Evolutionary conservation across 1,140 invertebrate species (phyloP).

Genomic region (Drosophila sp.): DNA sequence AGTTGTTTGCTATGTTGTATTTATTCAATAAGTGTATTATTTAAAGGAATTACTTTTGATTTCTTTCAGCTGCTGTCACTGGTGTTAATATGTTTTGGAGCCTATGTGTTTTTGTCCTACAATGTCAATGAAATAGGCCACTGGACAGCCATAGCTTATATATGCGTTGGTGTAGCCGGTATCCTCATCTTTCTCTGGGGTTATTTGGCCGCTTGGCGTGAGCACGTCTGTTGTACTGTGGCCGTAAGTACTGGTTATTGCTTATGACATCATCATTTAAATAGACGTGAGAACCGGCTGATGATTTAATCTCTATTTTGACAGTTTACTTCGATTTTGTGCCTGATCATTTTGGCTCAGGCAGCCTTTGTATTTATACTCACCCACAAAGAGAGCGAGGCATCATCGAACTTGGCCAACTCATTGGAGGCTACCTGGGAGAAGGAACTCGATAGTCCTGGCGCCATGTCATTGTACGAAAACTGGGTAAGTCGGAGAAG

Average conservation of each 20-base stretch:
- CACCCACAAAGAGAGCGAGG: constrained; percentile 2
- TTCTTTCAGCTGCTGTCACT: constrained; percentile 65
- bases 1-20: not conserved
- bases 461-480: constrained; percentile 78
- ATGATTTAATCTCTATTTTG: not conserved
- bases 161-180: constrained; percentile 53
- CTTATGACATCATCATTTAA: not conserved
- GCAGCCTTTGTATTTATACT: constrained; percentile 48
- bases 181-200: constrained; percentile 69
- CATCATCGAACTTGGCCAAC: constrained; percentile 65
- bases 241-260: constrained; percentile 56
- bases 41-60: constrained; percentile 5
- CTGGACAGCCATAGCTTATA: constrained; percentile 45
- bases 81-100: constrained; percentile 74
- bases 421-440: constrained; percentile 69
- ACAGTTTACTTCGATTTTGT: constrained; percentile 67
- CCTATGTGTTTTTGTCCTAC: constrained; percentile 67
- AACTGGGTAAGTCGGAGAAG: constrained; percentile 65
- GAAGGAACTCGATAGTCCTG: constrained; percentile 68
- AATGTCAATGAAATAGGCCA: constrained; percentile 53
- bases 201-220: constrained; percentile 69
- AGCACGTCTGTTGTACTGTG: constrained; percentile 77
- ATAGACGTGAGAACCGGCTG: constrained; percentile 3
- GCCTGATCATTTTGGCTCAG: constrained; percentile 65
- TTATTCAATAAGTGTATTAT: not conserved